Conservation (phyloP, 1,140 invertebrate genomes). For the Ostrea denselamellosa region DNA sequence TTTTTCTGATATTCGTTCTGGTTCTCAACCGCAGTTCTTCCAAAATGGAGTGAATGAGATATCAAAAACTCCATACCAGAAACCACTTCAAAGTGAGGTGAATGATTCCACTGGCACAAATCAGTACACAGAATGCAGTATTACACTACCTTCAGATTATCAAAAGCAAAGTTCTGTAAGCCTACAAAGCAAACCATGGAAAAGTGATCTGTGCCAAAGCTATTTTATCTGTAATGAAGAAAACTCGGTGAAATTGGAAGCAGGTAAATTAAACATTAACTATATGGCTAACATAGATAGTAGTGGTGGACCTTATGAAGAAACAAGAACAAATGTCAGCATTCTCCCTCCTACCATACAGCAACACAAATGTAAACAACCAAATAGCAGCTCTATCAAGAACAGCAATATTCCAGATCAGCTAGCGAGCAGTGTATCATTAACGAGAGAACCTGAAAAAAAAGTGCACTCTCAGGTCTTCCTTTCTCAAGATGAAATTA, state of each 20-base stretch:
- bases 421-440: not conserved
- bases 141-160: not conserved
- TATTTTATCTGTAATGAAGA: not conserved
- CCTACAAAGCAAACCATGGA: not conserved
- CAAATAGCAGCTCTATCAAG: not conserved
- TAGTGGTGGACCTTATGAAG: not conserved
- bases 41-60: not conserved
- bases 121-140: not conserved
- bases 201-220: not conserved
- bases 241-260: not conserved
- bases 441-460: not conserved
- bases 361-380: not conserved
- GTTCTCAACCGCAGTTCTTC: not conserved
- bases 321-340: not conserved
- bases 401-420: not conserved
- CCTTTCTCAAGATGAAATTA: constrained; percentile 16
- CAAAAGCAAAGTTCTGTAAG: not conserved
- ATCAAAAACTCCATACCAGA: not conserved
- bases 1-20: not conserved
- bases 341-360: not conserved
- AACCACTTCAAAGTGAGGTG: not conserved
- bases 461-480: not conserved
- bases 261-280: not conserved
- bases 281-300: not conserved
- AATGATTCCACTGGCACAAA: not conserved